Evolutionary conservation across 2,113 vertebrate species (phyloP), one percentile per base, ranked within the genome.

Genomic region (Apodemus speciosus): DNA sequence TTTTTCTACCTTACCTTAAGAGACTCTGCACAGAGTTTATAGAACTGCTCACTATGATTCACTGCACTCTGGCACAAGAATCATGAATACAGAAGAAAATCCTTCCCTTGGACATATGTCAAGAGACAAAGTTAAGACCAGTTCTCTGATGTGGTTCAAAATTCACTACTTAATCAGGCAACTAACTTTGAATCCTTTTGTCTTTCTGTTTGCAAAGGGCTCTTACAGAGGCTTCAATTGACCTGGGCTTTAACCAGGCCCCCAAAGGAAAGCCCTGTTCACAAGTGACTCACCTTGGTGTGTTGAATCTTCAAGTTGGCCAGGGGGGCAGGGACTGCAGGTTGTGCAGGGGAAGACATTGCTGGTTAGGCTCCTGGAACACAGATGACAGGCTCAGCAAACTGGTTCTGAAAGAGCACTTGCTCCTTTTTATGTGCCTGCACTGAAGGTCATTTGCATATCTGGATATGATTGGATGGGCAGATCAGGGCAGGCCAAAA

Each of bases 201-300:
- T 86, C 89, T 96, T 85, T 68, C 3, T 77, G 84, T 86, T 94
- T 89, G 58, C 75, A 72, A 93, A 95, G 46, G 58, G 73, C 76
- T 92, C 83, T 88, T 66, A 80, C 68, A 85, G 23, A 49, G 69
- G 21, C 94, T 88, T 71, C 87, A 89, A 90, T 66, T 76, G 87
- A 90, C 60, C 60, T 95, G 88, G 88, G 89, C 87, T 94, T 88
- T 92, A 91, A 85, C 60, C 53, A 80, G 53, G 35, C 2, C 13
- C 68, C 46, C 46, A 15, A 94, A n/a, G 64, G 85, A 97, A 95
- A 96, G 46, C 69, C 95, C 79, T 2, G 40, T 30, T 35, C 32
- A 53, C 4, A 91, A 85, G 18, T 83, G 13, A 95, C 97, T 98
- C 95, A 99, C 99, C 99, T 99, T 99, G 0, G 98, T 99, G 90